Evolutionary conservation across 2,797 vertebrate species (phyloP).

Genomic region (Ctenosaura bakeri): DNA sequence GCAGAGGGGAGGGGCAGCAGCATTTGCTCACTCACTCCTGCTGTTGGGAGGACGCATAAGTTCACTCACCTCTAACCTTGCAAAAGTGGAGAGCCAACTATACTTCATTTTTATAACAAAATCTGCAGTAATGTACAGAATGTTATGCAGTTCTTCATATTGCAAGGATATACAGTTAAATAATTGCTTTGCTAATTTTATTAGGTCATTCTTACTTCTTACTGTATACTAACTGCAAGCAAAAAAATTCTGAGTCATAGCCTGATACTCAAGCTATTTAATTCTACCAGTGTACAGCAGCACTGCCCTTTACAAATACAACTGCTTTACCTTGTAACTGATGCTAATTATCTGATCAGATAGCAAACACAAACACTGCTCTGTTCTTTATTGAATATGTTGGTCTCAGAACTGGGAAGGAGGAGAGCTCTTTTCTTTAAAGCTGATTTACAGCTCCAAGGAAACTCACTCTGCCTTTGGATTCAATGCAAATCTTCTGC

Average conservation of each 20-base stretch:
- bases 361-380: constrained; percentile 68
- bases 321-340: constrained; percentile 67
- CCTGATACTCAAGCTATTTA: constrained; percentile 56
- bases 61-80: too few species aligned
- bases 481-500: constrained; percentile 60
- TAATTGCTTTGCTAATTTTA: constrained; percentile 74
- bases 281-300: constrained; percentile 56
- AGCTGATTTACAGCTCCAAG: constrained; percentile 68
- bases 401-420: constrained; percentile 59
- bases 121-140: constrained; percentile 60
- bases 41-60: too few species aligned
- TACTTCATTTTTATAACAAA: constrained; percentile 3
- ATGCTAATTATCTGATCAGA: constrained; percentile 75
- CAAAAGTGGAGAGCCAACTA: too few species aligned
- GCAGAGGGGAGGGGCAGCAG: too few species aligned
- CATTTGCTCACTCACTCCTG: too few species aligned
- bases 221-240: constrained; percentile 60
- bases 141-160: constrained; percentile 59
- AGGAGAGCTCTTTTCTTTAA: constrained; percentile 58
- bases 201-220: constrained; percentile 48
- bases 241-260: constrained; percentile 55
- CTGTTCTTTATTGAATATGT: constrained; percentile 69
- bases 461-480: constrained; percentile 59
- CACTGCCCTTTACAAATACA: constrained; percentile 58
- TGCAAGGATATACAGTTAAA: constrained; percentile 63